These are phyloP conservation scores for Drosophila nigrodunni DNA, from an alignment of 1,140 invertebrate species.

Conservation along the genomic window DNA sequence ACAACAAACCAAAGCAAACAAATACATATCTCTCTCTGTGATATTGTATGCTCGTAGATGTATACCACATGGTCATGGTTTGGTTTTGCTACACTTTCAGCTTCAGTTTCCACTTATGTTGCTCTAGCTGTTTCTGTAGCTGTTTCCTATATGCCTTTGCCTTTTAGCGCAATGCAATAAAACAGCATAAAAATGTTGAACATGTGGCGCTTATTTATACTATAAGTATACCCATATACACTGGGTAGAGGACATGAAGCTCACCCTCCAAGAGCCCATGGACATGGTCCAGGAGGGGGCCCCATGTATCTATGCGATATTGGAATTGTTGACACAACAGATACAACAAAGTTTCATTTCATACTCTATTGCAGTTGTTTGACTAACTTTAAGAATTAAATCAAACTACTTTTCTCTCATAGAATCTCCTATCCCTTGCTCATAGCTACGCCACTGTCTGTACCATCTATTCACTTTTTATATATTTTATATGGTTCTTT, in stretches of 20 bases:
- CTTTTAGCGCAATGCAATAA: slow-evolving; percentile 79
- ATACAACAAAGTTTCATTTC: neutral
- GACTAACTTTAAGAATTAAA: too few relatives aligned
- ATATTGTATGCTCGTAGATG: neutral
- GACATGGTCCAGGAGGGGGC: neutral
- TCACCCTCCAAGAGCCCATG: neutral
- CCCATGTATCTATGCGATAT: neutral
- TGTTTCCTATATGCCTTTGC: slow-evolving; percentile 25
- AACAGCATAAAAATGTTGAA: slow-evolving; percentile 81
- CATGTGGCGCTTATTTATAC: slow-evolving; percentile 78
- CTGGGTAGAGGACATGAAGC: neutral
- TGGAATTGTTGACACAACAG: neutral
- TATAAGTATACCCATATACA: slow-evolving; percentile 35
- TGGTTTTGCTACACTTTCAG: slow-evolving; percentile 26
- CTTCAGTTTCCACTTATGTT: slow-evolving; percentile 27
- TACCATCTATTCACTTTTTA: slow-evolving; percentile 53
- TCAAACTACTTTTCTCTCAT: too few relatives aligned
- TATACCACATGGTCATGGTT: slow-evolving; percentile 24
- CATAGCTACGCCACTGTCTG: slow-evolving; percentile 18
- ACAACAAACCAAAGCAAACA: slow-evolving; percentile 16
- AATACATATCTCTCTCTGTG: neutral
- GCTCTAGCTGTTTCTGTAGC: too few relatives aligned
- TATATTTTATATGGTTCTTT: slow-evolving; percentile 68
- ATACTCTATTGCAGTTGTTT: too few relatives aligned
- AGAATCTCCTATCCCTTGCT: neutral